Percentiles rank a stretch among this genome's conserved stretches.
phyloP scores from a whole-genome alignment of 2,888 invertebrate species.

The Cheilosia variabilis region DNA sequence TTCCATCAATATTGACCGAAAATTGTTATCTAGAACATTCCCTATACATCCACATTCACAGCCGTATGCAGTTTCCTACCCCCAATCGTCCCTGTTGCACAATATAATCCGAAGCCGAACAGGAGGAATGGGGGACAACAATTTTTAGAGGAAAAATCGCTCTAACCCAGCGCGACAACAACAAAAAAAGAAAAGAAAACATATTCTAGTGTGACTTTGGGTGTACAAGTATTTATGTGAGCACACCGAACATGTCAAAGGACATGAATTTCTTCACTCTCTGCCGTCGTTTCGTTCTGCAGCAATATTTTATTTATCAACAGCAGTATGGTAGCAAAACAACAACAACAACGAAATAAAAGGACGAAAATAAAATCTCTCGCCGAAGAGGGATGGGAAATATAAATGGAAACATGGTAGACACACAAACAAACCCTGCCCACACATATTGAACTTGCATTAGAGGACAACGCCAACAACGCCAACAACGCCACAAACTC shows the following conservation, averaged over 20 bases:
- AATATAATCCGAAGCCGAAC: conserved; percentile 53
- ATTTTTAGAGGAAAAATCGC: conserved; percentile 33
- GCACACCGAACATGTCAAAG: conserved; percentile 65
- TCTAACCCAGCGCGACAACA: conserved; percentile 22
- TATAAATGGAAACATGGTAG: conserved; percentile 56
- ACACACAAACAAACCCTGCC: conserved; percentile 29
- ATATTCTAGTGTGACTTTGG: conserved; percentile 47
- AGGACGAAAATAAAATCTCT: conserved; percentile 31
- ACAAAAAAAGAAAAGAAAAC: background rate
- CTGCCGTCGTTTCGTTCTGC: conserved; percentile 37
- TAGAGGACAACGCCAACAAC: conserved; percentile 18
- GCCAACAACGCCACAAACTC: background rate
- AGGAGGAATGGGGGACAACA: background rate
- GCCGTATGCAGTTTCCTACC: conserved; percentile 55
- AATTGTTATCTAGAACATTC: conserved; percentile 61
- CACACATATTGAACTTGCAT: conserved; percentile 68
- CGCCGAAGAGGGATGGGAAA: conserved; percentile 30
- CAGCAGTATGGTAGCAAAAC: conserved; percentile 26
- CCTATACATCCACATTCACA: background rate
- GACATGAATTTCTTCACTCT: conserved; percentile 70
- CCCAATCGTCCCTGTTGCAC: conserved; percentile 56
- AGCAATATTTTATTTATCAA: conserved; percentile 73
- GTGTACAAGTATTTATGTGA: conserved; percentile 65
- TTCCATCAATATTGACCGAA: conserved; percentile 75
- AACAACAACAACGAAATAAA: conserved; percentile 3